Base-by-base conservation (phyloP, 2,113 vertebrate species). In the Galbula dea region DNA sequence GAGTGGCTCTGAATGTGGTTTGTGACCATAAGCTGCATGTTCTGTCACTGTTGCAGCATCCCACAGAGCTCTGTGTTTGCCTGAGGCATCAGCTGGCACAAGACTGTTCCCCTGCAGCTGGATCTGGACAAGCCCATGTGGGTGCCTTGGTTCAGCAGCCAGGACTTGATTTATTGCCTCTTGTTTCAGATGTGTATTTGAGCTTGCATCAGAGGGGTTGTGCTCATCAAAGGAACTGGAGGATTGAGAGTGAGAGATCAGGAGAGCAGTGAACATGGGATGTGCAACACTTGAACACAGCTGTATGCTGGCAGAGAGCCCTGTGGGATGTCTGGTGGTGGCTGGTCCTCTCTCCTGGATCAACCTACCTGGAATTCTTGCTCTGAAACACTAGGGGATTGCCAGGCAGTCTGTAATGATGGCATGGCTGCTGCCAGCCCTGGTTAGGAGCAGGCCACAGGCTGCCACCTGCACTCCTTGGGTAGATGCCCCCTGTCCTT, bases 341-440 rank as follows among this genome's bases (percentile, higher is more conserved):
- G 32, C 23, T 83, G 59, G 34, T 72, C 77, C 23, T 62, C 29
- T 46, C 48, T 80, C 66, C 26, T 52, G 45, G 4, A 75, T 34
- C 55, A 34, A 69, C 30, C 11, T 65, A 14, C 34, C 30, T 51
- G 78, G 41, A 76, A 58, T 32, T 57, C 39, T 55, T 54, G 36
- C n/a, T 48, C 61, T 1, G 1, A 65, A 65, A 49, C 41, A 54
- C 5, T 21, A 51, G 0, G 1, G 52, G 49, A 55, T 73, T 49
- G 24, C 39, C 75, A 87, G 27, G 12, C 55, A 34, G 49, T 27
- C 75, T 78, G 55, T 73, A 62, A 72, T 83, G 52, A 52, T 8
- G 61, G 6, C 37, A 15, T 80, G 76, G 29, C 24, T 39, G 26
- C 49, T 41, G 65, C 21, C 65, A 63, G 59, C 49, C 43, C 39